Percentiles rank a stretch among this genome's conserved stretches.
phyloP scores from a whole-genome alignment of 1,140 invertebrate genomes.

The Plutomurus gul region DNA sequence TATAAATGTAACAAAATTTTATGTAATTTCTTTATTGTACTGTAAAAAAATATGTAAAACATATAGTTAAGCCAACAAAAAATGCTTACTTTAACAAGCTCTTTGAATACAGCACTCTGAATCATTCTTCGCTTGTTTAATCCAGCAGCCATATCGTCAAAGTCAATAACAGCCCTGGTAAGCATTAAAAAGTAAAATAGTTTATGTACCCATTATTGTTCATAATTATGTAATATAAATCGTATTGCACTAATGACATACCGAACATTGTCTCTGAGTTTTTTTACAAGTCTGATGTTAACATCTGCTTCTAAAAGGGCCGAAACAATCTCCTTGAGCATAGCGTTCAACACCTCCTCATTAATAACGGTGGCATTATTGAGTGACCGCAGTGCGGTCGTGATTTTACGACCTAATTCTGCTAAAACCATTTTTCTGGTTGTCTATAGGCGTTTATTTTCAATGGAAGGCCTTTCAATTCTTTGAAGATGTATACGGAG shows the following conservation, averaged over 20 bases:
- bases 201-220: neutral
- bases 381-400: conserved; percentile 92
- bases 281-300: conserved; percentile 95
- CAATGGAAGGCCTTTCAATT: neutral
- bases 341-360: conserved; percentile 98
- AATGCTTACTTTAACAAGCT: conserved; percentile 86
- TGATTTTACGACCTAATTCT: conserved; percentile 99
- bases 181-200: neutral
- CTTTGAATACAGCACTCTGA: conserved; percentile 97
- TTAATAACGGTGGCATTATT: conserved; percentile 99
- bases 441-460: neutral
- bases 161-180: conserved; percentile 84
- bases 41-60: too few relatives aligned
- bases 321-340: conserved; percentile 98
- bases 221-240: too few relatives aligned
- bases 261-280: conserved; percentile 97
- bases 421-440: conserved; percentile 89
- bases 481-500: too few relatives aligned
- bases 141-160: conserved; percentile 99
- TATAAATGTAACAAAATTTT: too few relatives aligned
- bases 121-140: conserved; percentile 99
- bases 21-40: too few relatives aligned
- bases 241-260: conserved; percentile 38
- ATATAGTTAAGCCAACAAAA: neutral
- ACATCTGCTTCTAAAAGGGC: conserved; percentile 98